Conservation (phyloP, 2,888 invertebrate species). For the Hartigia nigra region DNA sequence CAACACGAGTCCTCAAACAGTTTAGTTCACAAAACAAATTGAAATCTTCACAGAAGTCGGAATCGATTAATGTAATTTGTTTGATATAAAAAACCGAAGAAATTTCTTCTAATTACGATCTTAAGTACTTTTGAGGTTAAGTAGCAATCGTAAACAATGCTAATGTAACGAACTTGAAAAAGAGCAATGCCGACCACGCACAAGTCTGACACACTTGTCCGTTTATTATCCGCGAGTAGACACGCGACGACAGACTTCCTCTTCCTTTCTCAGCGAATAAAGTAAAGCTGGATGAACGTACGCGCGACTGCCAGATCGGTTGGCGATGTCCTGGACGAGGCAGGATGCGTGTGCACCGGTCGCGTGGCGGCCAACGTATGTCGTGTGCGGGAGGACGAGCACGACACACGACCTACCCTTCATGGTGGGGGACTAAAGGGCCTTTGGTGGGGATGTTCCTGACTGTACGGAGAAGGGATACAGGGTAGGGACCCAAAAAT, state of each 20-base stretch:
- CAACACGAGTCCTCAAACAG: background rate
- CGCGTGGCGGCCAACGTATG: slow-evolving; percentile 66
- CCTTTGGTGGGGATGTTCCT: slow-evolving; percentile 38
- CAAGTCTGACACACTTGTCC: slow-evolving; percentile 1
- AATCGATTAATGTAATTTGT: background rate
- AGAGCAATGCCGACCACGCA: background rate
- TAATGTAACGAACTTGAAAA: background rate
- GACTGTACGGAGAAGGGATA: slow-evolving; percentile 22
- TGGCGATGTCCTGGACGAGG: slow-evolving; percentile 30
- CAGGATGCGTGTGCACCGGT: slow-evolving; percentile 60
- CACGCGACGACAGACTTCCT: slow-evolving; percentile 8
- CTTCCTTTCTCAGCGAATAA: slow-evolving; percentile 5
- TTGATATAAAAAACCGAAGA: background rate
- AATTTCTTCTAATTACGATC: background rate
- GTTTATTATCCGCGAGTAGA: background rate
- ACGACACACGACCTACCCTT: slow-evolving; percentile 60
- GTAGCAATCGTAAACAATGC: background rate
- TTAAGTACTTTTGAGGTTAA: background rate
- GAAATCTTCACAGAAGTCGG: background rate
- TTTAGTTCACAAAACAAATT: background rate
- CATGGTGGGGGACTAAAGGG: slow-evolving; percentile 43
- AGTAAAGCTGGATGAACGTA: slow-evolving; percentile 7
- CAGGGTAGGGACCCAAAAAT: slow-evolving; percentile 9
- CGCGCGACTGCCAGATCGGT: slow-evolving; percentile 16
- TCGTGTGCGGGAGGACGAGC: slow-evolving; percentile 64